Evolutionary conservation across 2,888 invertebrate species (phyloP).

Genomic region (Coleophora flavipennella): DNA sequence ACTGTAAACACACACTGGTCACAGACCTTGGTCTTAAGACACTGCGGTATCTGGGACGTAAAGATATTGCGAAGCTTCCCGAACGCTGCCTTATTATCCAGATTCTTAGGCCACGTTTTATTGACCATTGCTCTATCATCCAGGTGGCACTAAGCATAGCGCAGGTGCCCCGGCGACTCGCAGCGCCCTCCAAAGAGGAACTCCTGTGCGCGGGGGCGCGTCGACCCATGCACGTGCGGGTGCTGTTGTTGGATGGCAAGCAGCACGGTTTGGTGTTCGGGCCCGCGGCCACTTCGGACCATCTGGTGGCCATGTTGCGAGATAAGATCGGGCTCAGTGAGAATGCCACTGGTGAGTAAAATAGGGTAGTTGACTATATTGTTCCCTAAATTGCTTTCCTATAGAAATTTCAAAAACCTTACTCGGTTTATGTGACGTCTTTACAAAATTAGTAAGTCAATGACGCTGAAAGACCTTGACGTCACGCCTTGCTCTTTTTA

Average conservation of each 20-base stretch:
- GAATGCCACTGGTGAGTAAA: slow-evolving; percentile 77
- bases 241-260: slow-evolving; percentile 94
- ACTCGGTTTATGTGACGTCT: no score
- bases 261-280: slow-evolving; percentile 96
- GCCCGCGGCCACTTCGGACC: slow-evolving; percentile 91
- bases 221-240: slow-evolving; percentile 90
- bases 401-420: no score
- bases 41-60: no score
- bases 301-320: slow-evolving; percentile 89
- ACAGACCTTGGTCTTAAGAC: no score
- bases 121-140: not conserved
- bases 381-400: no score
- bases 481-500: no score
- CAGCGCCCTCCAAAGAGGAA: slow-evolving; percentile 94
- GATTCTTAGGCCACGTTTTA: not conserved
- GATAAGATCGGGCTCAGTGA: slow-evolving; percentile 90
- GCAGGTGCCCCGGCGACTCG: slow-evolving; percentile 81
- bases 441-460: no score
- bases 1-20: no score
- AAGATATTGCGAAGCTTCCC: no score
- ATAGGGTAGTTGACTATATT: not conserved
- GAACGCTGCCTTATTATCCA: not conserved
- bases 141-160: slow-evolving; percentile 65
- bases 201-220: slow-evolving; percentile 93
- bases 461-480: no score